Evolutionary conservation across 2,113 vertebrate species (phyloP).

Genomic region (Limnothrissa miodon): DNA sequence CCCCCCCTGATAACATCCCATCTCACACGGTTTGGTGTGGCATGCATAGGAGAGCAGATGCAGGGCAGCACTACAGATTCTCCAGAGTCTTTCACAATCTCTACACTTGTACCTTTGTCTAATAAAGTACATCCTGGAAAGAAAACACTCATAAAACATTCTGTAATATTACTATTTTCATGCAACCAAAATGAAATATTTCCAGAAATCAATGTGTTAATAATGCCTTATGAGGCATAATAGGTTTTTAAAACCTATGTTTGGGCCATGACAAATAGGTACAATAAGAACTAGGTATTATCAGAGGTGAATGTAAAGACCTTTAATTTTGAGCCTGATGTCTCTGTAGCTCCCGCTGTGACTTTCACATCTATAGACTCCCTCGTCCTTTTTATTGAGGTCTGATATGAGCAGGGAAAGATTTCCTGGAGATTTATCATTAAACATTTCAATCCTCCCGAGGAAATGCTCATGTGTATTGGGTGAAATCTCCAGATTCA

Average conservation of each 20-base stretch:
- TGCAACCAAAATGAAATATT: too few species aligned
- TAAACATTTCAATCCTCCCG: not conserved
- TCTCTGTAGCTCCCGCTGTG: not conserved
- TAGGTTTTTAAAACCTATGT: too few species aligned
- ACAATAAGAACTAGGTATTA: too few species aligned
- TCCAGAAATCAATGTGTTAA: too few species aligned
- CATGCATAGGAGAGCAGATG: not conserved
- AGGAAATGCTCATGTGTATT: not conserved
- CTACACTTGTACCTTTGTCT: not conserved
- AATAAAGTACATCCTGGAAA: not conserved
- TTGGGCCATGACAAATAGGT: too few species aligned
- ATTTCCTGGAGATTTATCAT: not conserved
- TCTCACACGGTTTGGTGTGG: not conserved
- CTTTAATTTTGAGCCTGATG: not conserved
- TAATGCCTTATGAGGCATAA: too few species aligned
- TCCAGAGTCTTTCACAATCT: not conserved
- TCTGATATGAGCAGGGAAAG: conserved; percentile 2
- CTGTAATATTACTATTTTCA: too few species aligned
- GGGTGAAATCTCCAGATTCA: not conserved
- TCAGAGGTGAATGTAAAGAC: too few species aligned
- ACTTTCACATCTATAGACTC: not conserved
- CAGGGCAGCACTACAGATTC: not conserved
- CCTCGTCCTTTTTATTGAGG: not conserved
- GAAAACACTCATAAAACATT: not conserved
- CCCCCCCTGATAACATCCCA: not conserved